phyloP scores from a whole-genome alignment of 2,797 vertebrate species.

The Pipistrellus nathusii region DNA sequence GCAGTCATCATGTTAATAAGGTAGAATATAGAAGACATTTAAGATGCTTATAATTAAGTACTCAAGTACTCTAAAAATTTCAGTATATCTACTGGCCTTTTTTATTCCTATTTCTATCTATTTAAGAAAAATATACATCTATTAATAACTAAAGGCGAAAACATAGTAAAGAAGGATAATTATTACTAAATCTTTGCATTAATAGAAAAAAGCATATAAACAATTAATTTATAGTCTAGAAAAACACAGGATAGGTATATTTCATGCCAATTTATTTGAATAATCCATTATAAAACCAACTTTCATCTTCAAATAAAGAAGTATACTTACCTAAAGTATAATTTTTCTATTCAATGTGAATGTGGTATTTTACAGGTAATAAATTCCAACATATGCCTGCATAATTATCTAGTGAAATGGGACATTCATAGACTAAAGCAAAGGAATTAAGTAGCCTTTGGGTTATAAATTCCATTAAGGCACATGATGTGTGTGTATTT shows the following conservation, averaged over 20 bases:
- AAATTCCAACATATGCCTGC: background rate
- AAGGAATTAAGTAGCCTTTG: background rate
- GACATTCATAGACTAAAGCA: background rate
- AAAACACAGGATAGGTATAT: background rate
- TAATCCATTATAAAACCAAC: background rate
- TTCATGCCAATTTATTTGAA: conserved; percentile 42
- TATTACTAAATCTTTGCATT: background rate
- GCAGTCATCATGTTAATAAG: background rate
- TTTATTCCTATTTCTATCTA: background rate
- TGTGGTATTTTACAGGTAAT: background rate
- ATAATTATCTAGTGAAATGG: background rate
- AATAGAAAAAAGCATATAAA: background rate
- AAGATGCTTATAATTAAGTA: background rate
- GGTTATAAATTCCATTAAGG: conserved; percentile 22
- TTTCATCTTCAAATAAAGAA: background rate
- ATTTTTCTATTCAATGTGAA: background rate
- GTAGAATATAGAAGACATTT: background rate
- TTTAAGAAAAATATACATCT: conserved; percentile 8
- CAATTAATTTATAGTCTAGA: background rate
- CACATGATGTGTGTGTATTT: background rate
- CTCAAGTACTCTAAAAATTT: background rate
- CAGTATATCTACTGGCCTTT: background rate
- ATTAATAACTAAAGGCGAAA: background rate
- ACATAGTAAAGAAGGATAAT: background rate
- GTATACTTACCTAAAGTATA: background rate